A percentile compares a stretch with the other conserved stretches of the same genome.
Conservation (phyloP, 2,797 vertebrate species). For the Periophthalmus magnuspinnatus region DNA sequence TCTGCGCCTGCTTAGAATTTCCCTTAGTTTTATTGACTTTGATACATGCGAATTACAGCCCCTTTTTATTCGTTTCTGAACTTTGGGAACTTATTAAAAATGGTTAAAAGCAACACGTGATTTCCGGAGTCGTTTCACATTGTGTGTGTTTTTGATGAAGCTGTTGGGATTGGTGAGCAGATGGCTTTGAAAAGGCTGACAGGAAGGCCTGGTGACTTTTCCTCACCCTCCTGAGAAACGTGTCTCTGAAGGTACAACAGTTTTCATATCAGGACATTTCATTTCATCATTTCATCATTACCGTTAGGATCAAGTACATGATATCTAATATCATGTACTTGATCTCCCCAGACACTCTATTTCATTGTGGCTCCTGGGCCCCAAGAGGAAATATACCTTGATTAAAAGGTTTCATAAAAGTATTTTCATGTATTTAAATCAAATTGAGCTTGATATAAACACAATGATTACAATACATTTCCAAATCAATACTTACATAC, state of each 20-base stretch:
- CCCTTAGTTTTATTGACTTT: constrained; percentile 49
- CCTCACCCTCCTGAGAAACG: constrained; percentile 56
- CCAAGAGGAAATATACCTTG: no score
- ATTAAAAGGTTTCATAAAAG: no score
- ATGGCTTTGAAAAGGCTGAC: constrained; percentile 74
- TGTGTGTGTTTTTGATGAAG: constrained; percentile 62
- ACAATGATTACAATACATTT: no score
- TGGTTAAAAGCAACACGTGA: constrained; percentile 30
- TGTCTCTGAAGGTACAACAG: constrained; percentile 45
- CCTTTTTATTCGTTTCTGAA: constrained; percentile 45
- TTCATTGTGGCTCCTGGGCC: no score
- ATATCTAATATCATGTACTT: background rate
- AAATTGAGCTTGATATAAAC: no score
- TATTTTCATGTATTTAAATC: no score
- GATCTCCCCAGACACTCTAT: no score
- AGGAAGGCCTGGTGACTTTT: constrained; percentile 67
- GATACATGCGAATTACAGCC: constrained; percentile 38
- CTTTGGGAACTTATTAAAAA: constrained; percentile 46
- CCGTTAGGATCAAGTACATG: background rate
- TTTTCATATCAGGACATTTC: constrained; percentile 48
- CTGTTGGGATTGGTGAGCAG: constrained; percentile 69
- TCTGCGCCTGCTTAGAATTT: constrained; percentile 47
- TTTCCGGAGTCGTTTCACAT: constrained; percentile 52
- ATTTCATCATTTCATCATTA: constrained; percentile 31
- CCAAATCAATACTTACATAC: no score